Base-by-base conservation (phyloP, 2,888 invertebrate genomes). In the Meghimatium bilineatum region DNA sequence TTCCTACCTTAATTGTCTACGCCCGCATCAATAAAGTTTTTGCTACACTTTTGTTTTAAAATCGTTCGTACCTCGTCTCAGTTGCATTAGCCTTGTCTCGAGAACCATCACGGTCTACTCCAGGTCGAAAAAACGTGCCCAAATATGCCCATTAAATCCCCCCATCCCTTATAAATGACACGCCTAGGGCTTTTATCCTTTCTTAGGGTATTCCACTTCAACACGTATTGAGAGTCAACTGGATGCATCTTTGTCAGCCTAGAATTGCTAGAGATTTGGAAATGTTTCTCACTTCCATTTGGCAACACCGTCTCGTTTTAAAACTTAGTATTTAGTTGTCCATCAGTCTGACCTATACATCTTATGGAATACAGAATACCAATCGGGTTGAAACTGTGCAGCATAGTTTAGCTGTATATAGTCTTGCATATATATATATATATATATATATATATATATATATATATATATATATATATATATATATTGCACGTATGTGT, bases 81-180 rank as follows among this genome's bases (percentile, higher is more conserved):
- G 36, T 8, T 69, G 69, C 69, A 69, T 69, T 69, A 69, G 69
- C 69, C 69, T 36, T 69, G 69, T 69, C 69, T 69, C 23, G 10
- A 69, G 69, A 69, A 36, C 36, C 69, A 69, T 69, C 69, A 36
- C 29, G 36, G 36, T 69, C 36, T 69, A 69, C 69, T 69, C 69
- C 69, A 69, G 36, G 34, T 34, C 23, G 69, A 36, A 69, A 38
- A 67, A 69, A 67, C 69, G 69, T 69, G 69, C 69, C 69, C 69
- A 36, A 69, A 69, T 69, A 69, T 36, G 69, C 23, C 69, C 69
- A 69, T 69, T 69, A 69, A 69, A 69, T 36, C 69, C 69, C 34
- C 67, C 23, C 12, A 38, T 69, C 69, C 67, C 20, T 17, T 23
- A 1, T 14, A 69, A 69, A 69, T 69, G 69, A 36, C 69, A 69